Evolutionary conservation across 2,113 vertebrate species (phyloP).

Genomic region (Fukomys damarensis): DNA sequence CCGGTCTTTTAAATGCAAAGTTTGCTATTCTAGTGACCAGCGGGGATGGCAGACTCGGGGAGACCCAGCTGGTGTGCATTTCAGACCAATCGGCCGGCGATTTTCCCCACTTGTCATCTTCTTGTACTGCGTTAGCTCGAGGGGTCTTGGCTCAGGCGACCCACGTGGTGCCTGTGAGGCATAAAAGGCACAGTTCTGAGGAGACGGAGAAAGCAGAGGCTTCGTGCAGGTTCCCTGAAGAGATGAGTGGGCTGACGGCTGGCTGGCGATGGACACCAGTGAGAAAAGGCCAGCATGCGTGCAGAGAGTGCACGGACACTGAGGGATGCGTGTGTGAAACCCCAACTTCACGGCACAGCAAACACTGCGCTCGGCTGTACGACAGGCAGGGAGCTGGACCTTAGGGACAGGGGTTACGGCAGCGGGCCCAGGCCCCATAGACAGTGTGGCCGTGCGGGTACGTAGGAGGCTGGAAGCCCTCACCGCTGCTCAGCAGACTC

Average conservation of each 20-base stretch:
- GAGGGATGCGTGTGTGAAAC: not conserved
- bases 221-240: not conserved
- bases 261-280: not conserved
- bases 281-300: not conserved
- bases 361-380: fast-evolving
- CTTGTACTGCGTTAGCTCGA: not conserved
- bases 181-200: not conserved
- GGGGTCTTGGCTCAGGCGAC: not conserved
- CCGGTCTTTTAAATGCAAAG: slow-evolving; percentile 31
- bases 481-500: fast-evolving
- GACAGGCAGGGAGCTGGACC: fast-evolving
- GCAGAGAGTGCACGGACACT: fast-evolving
- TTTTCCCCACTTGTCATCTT: not conserved
- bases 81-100: not conserved
- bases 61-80: slow-evolving; percentile 9
- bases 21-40: not conserved
- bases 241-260: not conserved
- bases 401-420: not conserved
- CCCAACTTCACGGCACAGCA: not conserved
- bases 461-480: fast-evolving
- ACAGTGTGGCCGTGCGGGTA: not conserved
- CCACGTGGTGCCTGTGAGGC: not conserved
- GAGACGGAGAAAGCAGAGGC: slow-evolving; percentile 8
- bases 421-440: fast-evolving
- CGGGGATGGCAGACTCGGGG: not conserved